Conservation (phyloP, 2,888 invertebrate genomes). For the Podotricha telesiphe region DNA sequence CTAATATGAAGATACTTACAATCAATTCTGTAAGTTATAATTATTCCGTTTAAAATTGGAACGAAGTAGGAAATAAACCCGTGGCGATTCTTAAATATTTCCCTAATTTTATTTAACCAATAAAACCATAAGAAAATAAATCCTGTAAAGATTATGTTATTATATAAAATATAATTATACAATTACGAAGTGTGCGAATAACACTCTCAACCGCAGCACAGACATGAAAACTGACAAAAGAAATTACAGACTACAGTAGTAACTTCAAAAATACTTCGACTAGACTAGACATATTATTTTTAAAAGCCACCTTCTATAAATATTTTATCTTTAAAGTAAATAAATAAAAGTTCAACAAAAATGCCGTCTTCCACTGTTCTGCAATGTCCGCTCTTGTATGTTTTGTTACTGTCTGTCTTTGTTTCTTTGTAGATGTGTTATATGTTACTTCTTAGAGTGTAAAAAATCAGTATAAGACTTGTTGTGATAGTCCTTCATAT, state of each 20-base stretch:
- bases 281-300: neutral
- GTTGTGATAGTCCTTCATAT: constrained; percentile 24
- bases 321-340: constrained; percentile 12
- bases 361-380: constrained; percentile 51
- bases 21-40: too few relatives aligned
- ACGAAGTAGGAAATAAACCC: too few relatives aligned
- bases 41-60: too few relatives aligned
- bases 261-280: neutral
- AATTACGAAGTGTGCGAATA: too few relatives aligned
- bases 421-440: constrained; percentile 39
- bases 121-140: too few relatives aligned
- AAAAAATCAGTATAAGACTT: constrained; percentile 49
- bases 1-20: too few relatives aligned
- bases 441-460: constrained; percentile 35
- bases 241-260: neutral
- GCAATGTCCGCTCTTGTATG: constrained; percentile 43
- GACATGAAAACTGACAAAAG: neutral
- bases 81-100: too few relatives aligned
- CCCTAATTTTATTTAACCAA: too few relatives aligned
- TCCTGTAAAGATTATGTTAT: too few relatives aligned
- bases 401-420: constrained; percentile 38
- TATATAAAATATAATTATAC: too few relatives aligned
- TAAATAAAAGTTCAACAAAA: constrained; percentile 26
- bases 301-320: constrained; percentile 37
- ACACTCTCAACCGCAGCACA: too few relatives aligned